Percentiles rank a stretch among this genome's conserved stretches.
phyloP scores from a whole-genome alignment of 2,797 vertebrate genomes.

The Oreonectes daqikongensis region DNA sequence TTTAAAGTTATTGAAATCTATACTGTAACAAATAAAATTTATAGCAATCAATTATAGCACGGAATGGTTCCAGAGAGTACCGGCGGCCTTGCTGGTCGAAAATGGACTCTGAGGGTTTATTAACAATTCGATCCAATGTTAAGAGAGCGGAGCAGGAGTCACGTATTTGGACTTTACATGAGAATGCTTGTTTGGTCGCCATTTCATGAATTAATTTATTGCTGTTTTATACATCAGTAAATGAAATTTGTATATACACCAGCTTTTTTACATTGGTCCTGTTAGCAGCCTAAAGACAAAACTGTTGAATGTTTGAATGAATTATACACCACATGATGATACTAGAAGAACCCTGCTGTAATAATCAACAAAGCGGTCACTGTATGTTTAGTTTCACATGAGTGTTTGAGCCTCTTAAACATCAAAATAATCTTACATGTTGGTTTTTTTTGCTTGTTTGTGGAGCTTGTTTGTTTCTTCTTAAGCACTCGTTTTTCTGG shows the following conservation, averaged over 20 bases:
- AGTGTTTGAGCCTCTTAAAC: background rate
- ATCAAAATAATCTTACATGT: background rate
- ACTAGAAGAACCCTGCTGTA: background rate
- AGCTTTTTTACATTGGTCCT: background rate
- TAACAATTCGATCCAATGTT: conserved; percentile 40
- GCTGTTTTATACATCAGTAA: background rate
- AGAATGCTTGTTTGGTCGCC: too few relatives aligned
- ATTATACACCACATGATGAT: background rate
- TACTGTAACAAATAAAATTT: background rate
- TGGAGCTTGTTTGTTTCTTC: background rate
- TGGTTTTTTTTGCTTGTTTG: background rate
- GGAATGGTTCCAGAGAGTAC: background rate
- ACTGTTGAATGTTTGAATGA: background rate
- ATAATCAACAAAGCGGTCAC: conserved; percentile 1
- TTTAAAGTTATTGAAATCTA: background rate
- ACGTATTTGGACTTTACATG: too few relatives aligned
- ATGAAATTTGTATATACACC: too few relatives aligned
- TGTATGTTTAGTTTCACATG: background rate
- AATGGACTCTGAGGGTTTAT: conserved; percentile 30
- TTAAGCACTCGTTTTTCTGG: background rate
- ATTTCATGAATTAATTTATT: background rate
- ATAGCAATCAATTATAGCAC: background rate
- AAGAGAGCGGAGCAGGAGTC: background rate
- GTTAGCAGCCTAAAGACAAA: background rate
- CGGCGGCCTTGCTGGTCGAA: background rate